These are phyloP conservation scores for Stichodactyla helianthus DNA, from an alignment of 64 coral and sea anemone genomes.

Conservation along the genomic window DNA sequence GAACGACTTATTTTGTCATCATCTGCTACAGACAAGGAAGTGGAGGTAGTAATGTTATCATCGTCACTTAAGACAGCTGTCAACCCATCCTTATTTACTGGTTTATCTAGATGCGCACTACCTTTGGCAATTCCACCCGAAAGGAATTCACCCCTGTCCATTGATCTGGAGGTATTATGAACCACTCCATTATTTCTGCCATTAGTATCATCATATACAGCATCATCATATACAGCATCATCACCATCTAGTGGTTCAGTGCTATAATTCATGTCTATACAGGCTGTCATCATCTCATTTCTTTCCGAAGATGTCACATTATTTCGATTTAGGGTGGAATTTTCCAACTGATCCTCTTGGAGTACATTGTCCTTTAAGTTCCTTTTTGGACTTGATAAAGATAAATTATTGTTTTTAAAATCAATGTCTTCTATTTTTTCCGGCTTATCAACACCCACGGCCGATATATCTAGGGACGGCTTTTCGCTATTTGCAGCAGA, in stretches of 20 bases:
- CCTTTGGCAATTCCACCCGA: background rate
- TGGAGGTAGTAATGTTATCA: background rate
- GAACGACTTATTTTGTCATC: background rate
- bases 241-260: background rate
- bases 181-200: background rate
- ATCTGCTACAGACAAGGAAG: background rate
- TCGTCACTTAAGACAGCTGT: background rate
- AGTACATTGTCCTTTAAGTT: background rate
- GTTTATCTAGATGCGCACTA: background rate
- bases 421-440: background rate
- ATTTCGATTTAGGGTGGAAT: background rate
- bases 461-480: background rate
- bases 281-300: background rate
- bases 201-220: background rate
- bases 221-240: background rate
- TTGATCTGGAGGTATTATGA: background rate
- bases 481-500: background rate
- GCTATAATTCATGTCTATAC: background rate
- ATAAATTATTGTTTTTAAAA: conserved; percentile 23
- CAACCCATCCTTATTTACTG: background rate
- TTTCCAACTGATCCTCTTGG: background rate
- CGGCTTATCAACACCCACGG: background rate
- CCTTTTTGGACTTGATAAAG: conserved; percentile 21
- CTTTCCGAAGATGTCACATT: background rate
- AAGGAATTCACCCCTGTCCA: background rate